Base-by-base conservation (phyloP, 1,140 invertebrate species). In the Melitaea cinxia region DNA sequence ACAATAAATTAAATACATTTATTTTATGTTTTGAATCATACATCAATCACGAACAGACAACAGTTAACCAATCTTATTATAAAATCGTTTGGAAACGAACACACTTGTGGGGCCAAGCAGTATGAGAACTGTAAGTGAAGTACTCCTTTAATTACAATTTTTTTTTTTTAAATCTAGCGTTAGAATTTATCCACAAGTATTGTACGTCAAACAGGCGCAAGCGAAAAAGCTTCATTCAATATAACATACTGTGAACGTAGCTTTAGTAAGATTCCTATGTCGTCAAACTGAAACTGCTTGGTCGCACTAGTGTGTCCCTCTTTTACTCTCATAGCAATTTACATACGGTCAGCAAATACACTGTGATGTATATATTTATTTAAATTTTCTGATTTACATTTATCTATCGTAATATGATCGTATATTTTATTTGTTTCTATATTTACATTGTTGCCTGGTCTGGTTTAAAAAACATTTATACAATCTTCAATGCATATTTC, bases 1-100 rank as follows among this genome's bases (percentile, higher is more conserved):
- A 75, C 70, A 72, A 60, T 45, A 54, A 53, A 62, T 68, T 60
- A 58, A 64, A 59, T 69, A 64, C 55, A 59, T 63, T 47, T 47
- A 47, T 47, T 47, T 47, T 47, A 47, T 47, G 23, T 47, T 24
- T 47, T 15, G n/a, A 47, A 47, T 47, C 42, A 47, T 47, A 47
- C 42, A 42, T 42, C 37, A 15, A 42, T 19, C 42, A 47, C 42
- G 42, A 47, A 47, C 42, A 47, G 21, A 47, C 42, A 47, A 47
- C 42, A 47, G 9, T 47, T 47, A 47, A 47, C 42, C 17, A 47
- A 47, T 47, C 21, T 47, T 42, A 42, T 17, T 42, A 42, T 17
- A 42, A 42, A 42, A 42, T 17, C 37, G 15, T 42, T 39, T 15
- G 17, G 15, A 15, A 42, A 17, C 15, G 37, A 19, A 15, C 14